A percentile compares a stretch with the other conserved stretches of the same genome.
These are phyloP conservation scores for Sthenelais limicola DNA, from an alignment of 2,888 invertebrate genomes.

Conservation along the genomic window DNA sequence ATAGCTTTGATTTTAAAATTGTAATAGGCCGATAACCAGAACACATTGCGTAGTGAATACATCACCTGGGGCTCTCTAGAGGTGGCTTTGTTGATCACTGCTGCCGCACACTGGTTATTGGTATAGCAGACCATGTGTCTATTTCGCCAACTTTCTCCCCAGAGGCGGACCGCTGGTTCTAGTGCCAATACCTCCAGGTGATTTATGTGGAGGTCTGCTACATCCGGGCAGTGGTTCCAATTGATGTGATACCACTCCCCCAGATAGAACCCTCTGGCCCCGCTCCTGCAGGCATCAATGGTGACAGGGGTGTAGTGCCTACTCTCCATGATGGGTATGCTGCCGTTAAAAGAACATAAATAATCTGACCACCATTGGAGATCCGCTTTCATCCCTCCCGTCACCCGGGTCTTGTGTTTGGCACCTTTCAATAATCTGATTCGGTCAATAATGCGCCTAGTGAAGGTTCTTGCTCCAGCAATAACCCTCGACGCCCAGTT, in stretches of 20 bases:
- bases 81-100: conserved; percentile 31
- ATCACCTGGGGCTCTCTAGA: not conserved
- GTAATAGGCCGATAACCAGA: not conserved
- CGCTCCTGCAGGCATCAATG: not conserved
- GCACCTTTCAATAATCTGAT: not conserved
- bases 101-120: conserved; percentile 13
- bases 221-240: not conserved
- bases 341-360: conserved; percentile 4
- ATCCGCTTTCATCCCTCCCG: not conserved
- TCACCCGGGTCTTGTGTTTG: not conserved
- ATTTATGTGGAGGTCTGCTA: not conserved
- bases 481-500: not conserved
- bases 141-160: not conserved
- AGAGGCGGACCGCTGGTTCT: not conserved
- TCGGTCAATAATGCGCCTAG: not conserved
- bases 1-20: conserved; percentile 22
- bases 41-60: not conserved
- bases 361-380: conserved; percentile 18
- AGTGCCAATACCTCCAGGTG: conserved; percentile 3
- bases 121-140: not conserved
- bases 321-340: not conserved
- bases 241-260: conserved; percentile 7
- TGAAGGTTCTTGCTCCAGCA: too few relatives aligned
- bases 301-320: not conserved
- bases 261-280: not conserved